Evolutionary conservation across 2,797 vertebrate genomes (phyloP).

Genomic region (Amphiprion clarkii): DNA sequence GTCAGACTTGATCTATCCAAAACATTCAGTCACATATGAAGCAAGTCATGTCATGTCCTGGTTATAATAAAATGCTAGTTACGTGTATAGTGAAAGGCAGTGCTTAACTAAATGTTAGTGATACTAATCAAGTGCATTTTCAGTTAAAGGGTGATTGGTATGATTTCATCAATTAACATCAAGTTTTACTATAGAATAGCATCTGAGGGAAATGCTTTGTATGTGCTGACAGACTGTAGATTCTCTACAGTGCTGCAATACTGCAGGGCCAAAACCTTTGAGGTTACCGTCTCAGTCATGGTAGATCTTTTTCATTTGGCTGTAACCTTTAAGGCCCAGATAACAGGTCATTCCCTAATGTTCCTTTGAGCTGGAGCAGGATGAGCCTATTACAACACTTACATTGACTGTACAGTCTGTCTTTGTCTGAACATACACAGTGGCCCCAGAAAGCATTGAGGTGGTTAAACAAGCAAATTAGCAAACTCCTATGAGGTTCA

Average conservation of each 20-base stretch:
- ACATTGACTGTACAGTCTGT: not conserved
- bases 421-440: conserved; percentile 9
- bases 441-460: too few relatives aligned
- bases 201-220: not conserved
- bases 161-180: not conserved
- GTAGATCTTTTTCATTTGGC: conserved; percentile 57
- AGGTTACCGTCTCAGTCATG: conserved; percentile 48
- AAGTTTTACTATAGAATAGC: not conserved
- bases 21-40: not conserved
- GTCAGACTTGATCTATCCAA: not conserved
- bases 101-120: not conserved
- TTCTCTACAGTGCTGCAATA: conserved; percentile 1
- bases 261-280: conserved; percentile 10
- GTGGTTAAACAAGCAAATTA: too few relatives aligned
- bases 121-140: not conserved
- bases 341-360: conserved; percentile 55
- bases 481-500: too few relatives aligned
- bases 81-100: not conserved
- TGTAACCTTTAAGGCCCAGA: conserved; percentile 66
- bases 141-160: not conserved
- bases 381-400: conserved; percentile 10
- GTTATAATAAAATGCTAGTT: not conserved
- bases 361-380: conserved; percentile 6
- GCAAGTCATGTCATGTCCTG: not conserved
- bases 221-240: not conserved